These are phyloP conservation scores for Lomographa bimaculata DNA, from an alignment of 2,888 invertebrate species.

Conservation along the genomic window DNA sequence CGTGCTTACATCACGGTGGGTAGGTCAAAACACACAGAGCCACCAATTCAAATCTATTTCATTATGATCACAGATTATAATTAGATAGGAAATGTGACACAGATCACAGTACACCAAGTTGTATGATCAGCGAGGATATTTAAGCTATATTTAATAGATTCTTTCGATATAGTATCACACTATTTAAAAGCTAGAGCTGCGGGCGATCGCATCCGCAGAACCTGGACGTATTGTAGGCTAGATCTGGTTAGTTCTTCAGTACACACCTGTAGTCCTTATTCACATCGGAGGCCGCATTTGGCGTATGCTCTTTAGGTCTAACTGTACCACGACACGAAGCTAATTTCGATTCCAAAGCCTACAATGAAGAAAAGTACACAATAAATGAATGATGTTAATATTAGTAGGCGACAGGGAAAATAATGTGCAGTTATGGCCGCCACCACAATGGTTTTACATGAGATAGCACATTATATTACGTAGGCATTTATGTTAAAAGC, in stretches of 20 bases:
- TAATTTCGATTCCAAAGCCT: constrained; percentile 88
- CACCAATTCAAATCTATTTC: constrained; percentile 61
- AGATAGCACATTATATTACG: constrained; percentile 5
- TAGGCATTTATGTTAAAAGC: constrained; percentile 8
- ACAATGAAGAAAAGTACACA: constrained; percentile 80
- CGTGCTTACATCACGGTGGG: constrained; percentile 49
- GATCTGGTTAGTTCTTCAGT: constrained; percentile 71
- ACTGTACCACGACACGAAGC: constrained; percentile 85
- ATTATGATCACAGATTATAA: constrained; percentile 77
- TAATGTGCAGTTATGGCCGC: constrained; percentile 47
- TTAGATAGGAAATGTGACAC: constrained; percentile 71
- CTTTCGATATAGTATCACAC: constrained; percentile 49
- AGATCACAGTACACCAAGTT: constrained; percentile 56
- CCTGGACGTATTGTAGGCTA: constrained; percentile 26
- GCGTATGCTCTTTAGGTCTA: constrained; percentile 82
- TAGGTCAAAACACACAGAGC: constrained; percentile 63
- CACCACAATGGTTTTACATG: constrained; percentile 39
- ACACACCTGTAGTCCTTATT: constrained; percentile 84
- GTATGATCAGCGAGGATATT: constrained; percentile 51
- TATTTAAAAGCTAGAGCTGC: constrained; percentile 42
- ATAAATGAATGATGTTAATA: constrained; percentile 77
- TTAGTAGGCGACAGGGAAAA: constrained; percentile 65
- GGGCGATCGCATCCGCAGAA: constrained; percentile 27
- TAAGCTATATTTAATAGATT: constrained; percentile 48
- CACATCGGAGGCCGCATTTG: constrained; percentile 76